Conservation (phyloP, 2,797 vertebrate genomes). For the Sebastes nivosus region DNA sequence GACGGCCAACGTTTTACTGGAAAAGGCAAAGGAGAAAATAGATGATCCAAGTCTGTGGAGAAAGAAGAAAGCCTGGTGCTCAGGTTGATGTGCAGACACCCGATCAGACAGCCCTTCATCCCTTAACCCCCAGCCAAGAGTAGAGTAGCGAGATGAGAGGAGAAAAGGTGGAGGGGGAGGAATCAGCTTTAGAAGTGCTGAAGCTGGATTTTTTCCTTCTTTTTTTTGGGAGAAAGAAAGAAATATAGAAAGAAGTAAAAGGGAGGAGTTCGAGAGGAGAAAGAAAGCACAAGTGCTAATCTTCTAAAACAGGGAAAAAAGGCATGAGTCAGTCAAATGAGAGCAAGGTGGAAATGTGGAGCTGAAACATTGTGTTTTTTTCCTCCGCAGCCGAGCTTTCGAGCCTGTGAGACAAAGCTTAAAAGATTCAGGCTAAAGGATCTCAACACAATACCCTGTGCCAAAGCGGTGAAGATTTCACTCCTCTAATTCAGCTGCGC, state of each 20-base stretch:
- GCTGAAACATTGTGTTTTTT: slow-evolving; percentile 50
- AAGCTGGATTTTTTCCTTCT: slow-evolving; percentile 50
- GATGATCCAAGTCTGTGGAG: slow-evolving; percentile 23
- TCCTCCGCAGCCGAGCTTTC: slow-evolving; percentile 21
- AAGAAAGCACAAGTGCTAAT: slow-evolving; percentile 49
- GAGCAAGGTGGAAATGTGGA: slow-evolving; percentile 45
- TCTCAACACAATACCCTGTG: slow-evolving; percentile 32
- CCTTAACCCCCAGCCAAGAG: slow-evolving; percentile 62
- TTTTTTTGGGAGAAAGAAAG: slow-evolving; percentile 8
- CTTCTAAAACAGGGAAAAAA: slow-evolving; percentile 56
- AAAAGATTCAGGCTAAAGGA: slow-evolving; percentile 41
- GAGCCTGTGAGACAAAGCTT: slow-evolving; percentile 51
- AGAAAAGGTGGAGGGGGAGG: slow-evolving; percentile 22
- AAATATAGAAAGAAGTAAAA: slow-evolving; percentile 33
- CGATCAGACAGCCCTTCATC: slow-evolving; percentile 66
- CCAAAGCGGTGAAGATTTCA: slow-evolving; percentile 20
- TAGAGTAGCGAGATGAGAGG: slow-evolving; percentile 50
- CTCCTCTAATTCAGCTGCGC: slow-evolving; percentile 29
- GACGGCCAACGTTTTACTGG: slow-evolving; percentile 18
- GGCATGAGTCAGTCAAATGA: slow-evolving; percentile 55
- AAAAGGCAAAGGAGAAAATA: slow-evolving; percentile 12
- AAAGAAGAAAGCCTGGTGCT: slow-evolving; percentile 38
- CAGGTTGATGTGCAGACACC: slow-evolving; percentile 61
- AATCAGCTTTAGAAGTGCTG: slow-evolving; percentile 68
- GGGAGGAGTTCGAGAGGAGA: slow-evolving; percentile 14